phyloP scores from a whole-genome alignment of 2,888 invertebrate species.

The Uloborus plumipes region DNA sequence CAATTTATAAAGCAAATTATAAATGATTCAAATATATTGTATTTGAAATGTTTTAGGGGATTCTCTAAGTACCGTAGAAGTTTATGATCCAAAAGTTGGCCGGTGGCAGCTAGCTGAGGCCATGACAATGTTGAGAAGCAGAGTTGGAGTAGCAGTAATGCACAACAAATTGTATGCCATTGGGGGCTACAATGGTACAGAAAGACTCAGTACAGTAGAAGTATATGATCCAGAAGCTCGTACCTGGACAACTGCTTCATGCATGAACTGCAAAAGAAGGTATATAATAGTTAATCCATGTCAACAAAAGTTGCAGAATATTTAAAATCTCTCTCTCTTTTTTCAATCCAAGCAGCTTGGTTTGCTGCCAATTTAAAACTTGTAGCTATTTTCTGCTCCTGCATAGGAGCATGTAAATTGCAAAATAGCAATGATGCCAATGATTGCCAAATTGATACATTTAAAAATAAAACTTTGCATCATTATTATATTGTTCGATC shows the following conservation, averaged over 20 bases:
- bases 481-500: no score
- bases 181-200: conserved; percentile 86
- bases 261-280: conserved; percentile 86
- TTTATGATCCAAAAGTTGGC: conserved; percentile 80
- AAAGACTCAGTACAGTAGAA: conserved; percentile 86
- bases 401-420: no score
- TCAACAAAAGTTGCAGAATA: no score
- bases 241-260: conserved; percentile 82
- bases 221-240: conserved; percentile 82
- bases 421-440: no score
- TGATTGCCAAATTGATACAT: no score
- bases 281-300: conserved; percentile 69
- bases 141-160: conserved; percentile 87
- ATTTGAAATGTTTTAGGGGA: conserved; percentile 79
- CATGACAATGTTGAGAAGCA: conserved; percentile 86
- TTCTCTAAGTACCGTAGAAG: conserved; percentile 86
- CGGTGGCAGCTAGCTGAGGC: conserved; percentile 84
- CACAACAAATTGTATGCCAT: conserved; percentile 80
- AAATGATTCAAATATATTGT: no score
- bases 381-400: no score
- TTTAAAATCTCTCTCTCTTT: no score
- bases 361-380: no score
- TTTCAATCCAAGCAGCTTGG: no score
- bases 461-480: no score
- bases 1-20: no score